These are phyloP conservation scores for Nicator chloris DNA, from an alignment of 2,113 vertebrate species.

Conservation along the genomic window DNA sequence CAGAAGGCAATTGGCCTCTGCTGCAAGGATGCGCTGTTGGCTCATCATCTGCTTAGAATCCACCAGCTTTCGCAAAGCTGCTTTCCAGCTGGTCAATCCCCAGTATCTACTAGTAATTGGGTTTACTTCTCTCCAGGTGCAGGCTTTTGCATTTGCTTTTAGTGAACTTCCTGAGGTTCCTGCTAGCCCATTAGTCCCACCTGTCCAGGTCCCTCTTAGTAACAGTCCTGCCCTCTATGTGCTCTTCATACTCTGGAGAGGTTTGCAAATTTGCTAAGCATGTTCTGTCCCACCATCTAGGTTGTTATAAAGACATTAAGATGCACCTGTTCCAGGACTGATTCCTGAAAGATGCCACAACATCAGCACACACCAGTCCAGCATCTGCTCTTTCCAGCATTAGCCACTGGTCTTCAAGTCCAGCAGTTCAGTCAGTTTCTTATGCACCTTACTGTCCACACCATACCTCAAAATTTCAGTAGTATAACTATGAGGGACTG, in stretches of 20 bases:
- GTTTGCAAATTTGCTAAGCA: background rate
- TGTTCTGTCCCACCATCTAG: background rate
- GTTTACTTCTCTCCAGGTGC: background rate
- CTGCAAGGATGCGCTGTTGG: background rate
- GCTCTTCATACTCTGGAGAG: background rate
- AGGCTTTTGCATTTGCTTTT: background rate
- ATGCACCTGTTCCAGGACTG: background rate
- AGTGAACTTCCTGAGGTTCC: background rate
- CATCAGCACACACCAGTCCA: background rate
- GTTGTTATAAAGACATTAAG: background rate
- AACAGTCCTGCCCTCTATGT: background rate
- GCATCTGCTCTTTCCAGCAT: background rate
- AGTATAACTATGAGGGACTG: background rate
- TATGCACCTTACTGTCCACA: background rate
- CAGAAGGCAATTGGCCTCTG: background rate
- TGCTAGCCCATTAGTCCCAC: background rate
- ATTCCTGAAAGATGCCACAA: background rate
- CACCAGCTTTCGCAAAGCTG: background rate
- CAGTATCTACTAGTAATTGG: background rate
- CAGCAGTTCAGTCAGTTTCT: background rate
- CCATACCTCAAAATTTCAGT: background rate
- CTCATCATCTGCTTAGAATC: background rate
- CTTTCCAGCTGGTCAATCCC: background rate
- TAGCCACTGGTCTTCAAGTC: background rate
- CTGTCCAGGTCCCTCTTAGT: background rate